These are phyloP conservation scores for Aphis gossypii DNA, from an alignment of 1,140 invertebrate species.

Conservation along the genomic window DNA sequence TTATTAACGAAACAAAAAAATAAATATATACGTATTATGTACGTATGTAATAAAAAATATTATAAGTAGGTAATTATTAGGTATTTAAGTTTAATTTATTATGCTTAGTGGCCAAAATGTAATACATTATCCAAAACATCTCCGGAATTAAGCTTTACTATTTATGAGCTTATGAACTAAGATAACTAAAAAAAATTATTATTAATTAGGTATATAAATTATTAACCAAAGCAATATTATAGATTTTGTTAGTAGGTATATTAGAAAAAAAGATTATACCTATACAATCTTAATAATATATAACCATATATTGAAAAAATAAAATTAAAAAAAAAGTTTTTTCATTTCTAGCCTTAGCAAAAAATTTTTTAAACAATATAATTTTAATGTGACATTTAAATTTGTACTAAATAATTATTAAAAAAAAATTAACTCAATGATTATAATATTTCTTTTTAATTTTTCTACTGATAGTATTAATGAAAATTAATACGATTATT, in stretches of 20 bases:
- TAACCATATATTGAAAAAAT: not conserved
- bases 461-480: not conserved
- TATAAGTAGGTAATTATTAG: not conserved
- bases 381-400: not conserved
- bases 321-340: not conserved
- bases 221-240: not conserved
- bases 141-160: not conserved
- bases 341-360: not conserved
- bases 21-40: not conserved
- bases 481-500: not conserved
- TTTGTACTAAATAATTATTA: not conserved
- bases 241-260: not conserved
- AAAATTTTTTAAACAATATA: not conserved
- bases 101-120: not conserved
- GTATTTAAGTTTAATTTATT: not conserved
- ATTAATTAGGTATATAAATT: not conserved
- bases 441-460: not conserved
- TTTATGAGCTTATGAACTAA: not conserved
- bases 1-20: not conserved
- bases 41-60: too few relatives aligned
- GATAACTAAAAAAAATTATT: not conserved
- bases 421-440: not conserved
- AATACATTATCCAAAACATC: not conserved
- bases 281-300: not conserved
- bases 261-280: not conserved